Base-by-base conservation (phyloP, 2,888 invertebrate species). In the Amaurobius ferox region DNA sequence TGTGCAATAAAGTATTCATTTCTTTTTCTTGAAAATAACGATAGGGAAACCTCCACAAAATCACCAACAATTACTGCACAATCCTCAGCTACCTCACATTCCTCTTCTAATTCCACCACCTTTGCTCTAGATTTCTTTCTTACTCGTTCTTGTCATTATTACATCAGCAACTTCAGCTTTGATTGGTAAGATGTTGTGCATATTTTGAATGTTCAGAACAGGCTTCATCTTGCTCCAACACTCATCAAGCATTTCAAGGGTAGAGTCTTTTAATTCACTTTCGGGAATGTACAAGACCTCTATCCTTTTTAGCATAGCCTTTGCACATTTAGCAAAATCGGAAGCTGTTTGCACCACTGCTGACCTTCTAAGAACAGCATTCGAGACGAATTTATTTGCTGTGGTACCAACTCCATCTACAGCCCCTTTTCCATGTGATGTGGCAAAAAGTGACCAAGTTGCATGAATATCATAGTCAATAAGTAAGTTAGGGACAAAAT, bases 151-250 rank as follows among this genome's bases (percentile, higher is more conserved):
- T 19, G 19, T 16, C 55, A 55, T n/a, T 55, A 6, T n/a, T 55
- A 23, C 16, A 9, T 55, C 16, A 23, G 16, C 55, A 55, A 16
- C 5, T 55, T 9, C 5, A 19, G 16, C 16, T 6, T 55, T 9
- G 55, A 19, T 6, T 23, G 23, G n/a, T n/a, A n/a, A n/a, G n/a
- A n/a, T n/a, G n/a, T n/a, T n/a, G n/a, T n/a, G n/a, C n/a, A n/a
- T 55, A 55, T 16, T 16, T 55, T 55, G 55, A 55, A 55, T 55
- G 55, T 16, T 55, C 23, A 55, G 55, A 55, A 55, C 55, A 55
- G 55, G 7, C 19, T 55, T 55, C 55, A 55, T 16, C 5, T 5
- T 55, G 16, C 16, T 55, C n/a, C n/a, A n/a, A 55, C 16, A 55
- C 55, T 55, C 16, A 16, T 55, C 55, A 19, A 55, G 55, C 23